Percentiles rank a stretch among this genome's conserved stretches.
Conservation (phyloP, 1,140 invertebrate species). For the Aleiodes sp. region DNA sequence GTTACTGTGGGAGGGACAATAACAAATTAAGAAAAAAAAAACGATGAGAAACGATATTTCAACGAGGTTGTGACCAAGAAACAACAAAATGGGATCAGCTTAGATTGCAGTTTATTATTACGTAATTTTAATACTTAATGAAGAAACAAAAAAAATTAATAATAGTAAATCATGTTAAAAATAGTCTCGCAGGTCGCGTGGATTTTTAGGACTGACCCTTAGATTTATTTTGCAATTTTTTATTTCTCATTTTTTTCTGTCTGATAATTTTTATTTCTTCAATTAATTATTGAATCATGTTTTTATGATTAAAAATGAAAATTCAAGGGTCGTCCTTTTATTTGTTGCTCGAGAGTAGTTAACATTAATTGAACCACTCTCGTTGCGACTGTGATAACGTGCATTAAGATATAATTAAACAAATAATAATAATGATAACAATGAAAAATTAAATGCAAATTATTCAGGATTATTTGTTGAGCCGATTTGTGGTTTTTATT, state of each 20-base stretch:
- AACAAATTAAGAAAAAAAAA: neutral
- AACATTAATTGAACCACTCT: neutral
- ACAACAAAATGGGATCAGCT: slow-evolving; percentile 58
- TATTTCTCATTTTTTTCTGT: neutral
- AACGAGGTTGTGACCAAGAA: slow-evolving; percentile 62
- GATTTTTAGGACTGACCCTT: slow-evolving; percentile 26
- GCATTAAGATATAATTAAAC: slow-evolving; percentile 1
- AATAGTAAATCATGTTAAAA: slow-evolving; percentile 32
- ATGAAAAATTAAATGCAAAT: neutral
- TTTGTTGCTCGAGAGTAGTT: neutral
- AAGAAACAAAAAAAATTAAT: neutral
- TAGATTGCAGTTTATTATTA: slow-evolving; percentile 58
- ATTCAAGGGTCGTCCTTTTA: slow-evolving; percentile 9
- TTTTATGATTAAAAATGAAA: slow-evolving; percentile 1
- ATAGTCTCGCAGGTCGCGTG: slow-evolving; percentile 38
- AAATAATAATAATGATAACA: neutral
- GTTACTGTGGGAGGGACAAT: slow-evolving; percentile 13
- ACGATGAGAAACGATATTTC: slow-evolving; percentile 36
- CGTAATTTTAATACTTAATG: slow-evolving; percentile 28
- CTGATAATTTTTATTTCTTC: neutral
- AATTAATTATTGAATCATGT: neutral
- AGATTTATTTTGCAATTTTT: neutral
- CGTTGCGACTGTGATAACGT: slow-evolving; percentile 6
- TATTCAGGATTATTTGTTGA: slow-evolving; percentile 10
- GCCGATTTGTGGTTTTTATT: slow-evolving; percentile 10